Conservation (phyloP, 2,797 vertebrate genomes). For the Crossoptilon crossoptilon region DNA sequence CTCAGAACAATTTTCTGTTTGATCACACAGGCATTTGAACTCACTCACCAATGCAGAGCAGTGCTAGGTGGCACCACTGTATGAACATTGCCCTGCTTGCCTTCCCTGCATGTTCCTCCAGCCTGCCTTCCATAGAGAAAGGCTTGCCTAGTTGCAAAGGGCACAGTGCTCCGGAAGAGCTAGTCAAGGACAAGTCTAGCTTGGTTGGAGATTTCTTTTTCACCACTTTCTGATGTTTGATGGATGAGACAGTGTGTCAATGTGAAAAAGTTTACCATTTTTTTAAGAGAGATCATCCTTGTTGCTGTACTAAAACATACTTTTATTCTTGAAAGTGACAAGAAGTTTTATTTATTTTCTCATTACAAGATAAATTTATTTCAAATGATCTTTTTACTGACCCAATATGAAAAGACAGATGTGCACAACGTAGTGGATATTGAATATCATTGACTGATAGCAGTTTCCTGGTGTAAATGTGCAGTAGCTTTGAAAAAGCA, state of each 20-base stretch:
- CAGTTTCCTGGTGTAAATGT: neutral
- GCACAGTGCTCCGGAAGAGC: neutral
- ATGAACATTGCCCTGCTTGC: neutral
- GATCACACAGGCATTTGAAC: neutral
- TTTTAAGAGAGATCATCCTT: neutral
- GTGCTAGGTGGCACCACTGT: neutral
- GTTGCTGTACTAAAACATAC: neutral
- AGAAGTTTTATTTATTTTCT: neutral
- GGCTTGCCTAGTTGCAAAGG: neutral
- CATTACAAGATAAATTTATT: neutral
- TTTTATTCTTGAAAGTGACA: neutral
- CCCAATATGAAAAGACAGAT: neutral
- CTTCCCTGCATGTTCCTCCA: neutral
- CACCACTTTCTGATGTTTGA: neutral
- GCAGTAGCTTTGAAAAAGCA: neutral
- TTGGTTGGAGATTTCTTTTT: neutral
- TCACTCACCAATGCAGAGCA: neutral
- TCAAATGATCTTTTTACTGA: neutral
- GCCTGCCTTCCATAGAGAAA: neutral
- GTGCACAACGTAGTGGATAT: neutral
- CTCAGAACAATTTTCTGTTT: neutral
- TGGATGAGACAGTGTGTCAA: neutral
- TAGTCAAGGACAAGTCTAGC: neutral
- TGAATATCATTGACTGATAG: neutral
- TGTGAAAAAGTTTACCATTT: accelerated